Base-by-base conservation (phyloP, 2,113 vertebrate genomes). In the Thinocorus orbignyianus region DNA sequence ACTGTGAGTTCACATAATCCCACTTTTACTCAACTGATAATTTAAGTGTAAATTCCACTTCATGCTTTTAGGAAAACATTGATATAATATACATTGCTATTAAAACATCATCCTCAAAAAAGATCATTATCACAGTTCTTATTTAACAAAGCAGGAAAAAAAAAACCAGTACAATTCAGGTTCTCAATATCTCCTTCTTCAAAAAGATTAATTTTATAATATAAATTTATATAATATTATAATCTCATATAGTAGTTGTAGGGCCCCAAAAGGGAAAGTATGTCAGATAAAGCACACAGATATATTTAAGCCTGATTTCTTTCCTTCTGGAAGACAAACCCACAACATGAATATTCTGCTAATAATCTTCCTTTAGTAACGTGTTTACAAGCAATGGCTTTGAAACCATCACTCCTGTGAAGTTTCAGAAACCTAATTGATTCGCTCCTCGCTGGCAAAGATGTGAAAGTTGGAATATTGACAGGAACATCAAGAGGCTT, bases 301-400 rank as follows among this genome's bases (percentile, higher is more conserved):
- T 37, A 31, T 83, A 57, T 68, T 74, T 64, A 77, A 93, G 35
- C 22, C 46, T 92, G 30, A 30, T 2, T 66, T 81, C 52, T 83
- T 83, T 78, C 39, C 16, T 82, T 66, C 71, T 81, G 37, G 16
- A 86, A 77, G 58, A 88, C 16, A 92, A 83, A 86, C 35, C 42
- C 48, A 17, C 25, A 39, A 23, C 37, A 62, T 61, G 62, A 82
- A 77, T 91, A 52, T 61, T 78, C 78, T 90, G 41, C 15, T 91
- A 88, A 90, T 52, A 49, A 13, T 30, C 57, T 84, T 91, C 83
- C 89, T 79, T 60, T 31, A 81, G 48, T 60, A 92, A 88, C 52
- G 72, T 64, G 78, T 80, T 88, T 89, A 78, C 65, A 73, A 92
- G 87, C 62, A 82, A 80, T 28, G 61, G 22, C 92, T 93, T 86